Base-by-base conservation (phyloP, 2,888 invertebrate genomes). In the Drosophila subsilvestris region DNA sequence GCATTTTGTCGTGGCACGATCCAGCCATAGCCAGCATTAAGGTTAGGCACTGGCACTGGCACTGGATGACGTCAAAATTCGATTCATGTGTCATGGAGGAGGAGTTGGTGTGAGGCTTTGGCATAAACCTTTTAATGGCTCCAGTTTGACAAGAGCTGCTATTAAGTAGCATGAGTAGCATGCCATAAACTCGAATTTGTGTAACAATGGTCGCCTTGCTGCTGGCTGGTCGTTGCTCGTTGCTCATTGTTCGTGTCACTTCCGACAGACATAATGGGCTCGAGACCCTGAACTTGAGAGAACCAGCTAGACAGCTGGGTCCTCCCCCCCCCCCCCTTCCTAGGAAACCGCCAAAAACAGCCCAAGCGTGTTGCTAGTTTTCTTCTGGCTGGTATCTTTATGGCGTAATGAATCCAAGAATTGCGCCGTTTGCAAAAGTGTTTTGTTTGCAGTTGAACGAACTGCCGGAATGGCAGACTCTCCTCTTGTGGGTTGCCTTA, bases 151-250 rank as follows among this genome's bases (percentile, higher is more conserved):
- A 71, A 79, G 79, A 76, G 78, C 63, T 63, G 72, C 68, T 77
- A 77, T 76, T 80, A 66, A 63, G 77, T 67, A 56, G 86, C 88
- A 86, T 83, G 88, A 66, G 66, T n/a, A n/a, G n/a, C n/a, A 83
- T 83, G 75, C 66, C 88, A 75, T 74, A 69, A 74, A 67, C 74
- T 54, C 43, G 51, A 57, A 75, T 74, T 68, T 79, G 63, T 86
- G 81, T 84, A 80, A 83, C 88, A 83, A 83, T 83, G 67, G 77
- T 45, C 74, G 73, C 69, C 72, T 79, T 75, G 87, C 76, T 74
- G 68, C 2, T 7, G 14, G 6, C 2, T 6, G 37, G 14, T 14
- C 14, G 14, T 6, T 37, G 32, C 2, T 37, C 5, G 37, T 5
- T 14, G 37, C 1, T 14, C 37, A 1, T 32, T 32, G 32, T 0